Evolutionary conservation across 2,888 invertebrate species (phyloP).

Genomic region (Chrysina gloriosa): DNA sequence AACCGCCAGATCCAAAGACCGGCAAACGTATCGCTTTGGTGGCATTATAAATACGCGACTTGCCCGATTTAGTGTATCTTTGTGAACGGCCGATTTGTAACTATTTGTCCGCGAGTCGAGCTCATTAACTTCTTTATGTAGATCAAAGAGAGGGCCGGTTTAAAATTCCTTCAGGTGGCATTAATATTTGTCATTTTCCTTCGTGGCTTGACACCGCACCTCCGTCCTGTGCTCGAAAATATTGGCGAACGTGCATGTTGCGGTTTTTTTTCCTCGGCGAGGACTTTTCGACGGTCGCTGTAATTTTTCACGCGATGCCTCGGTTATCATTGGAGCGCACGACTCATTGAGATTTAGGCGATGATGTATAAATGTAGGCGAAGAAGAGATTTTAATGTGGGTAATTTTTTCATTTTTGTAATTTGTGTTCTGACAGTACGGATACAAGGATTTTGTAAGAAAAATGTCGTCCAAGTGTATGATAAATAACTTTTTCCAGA

Average conservation of each 20-base stretch:
- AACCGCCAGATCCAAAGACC: not conserved
- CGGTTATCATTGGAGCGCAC: conserved; percentile 19
- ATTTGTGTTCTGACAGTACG: not conserved
- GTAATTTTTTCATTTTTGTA: conserved; percentile 5
- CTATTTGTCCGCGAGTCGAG: conserved; percentile 50
- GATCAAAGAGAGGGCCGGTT: conserved; percentile 44
- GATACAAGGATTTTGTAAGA: not conserved
- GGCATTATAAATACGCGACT: conserved; percentile 48
- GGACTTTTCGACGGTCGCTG: conserved; percentile 1
- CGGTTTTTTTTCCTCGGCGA: conserved; percentile 6
- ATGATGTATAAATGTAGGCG: conserved; percentile 27
- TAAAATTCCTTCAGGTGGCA: conserved; percentile 34
- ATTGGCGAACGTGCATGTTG: not conserved
- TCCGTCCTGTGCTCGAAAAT: not conserved
- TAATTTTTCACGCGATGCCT: conserved; percentile 26
- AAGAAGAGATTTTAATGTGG: conserved; percentile 19
- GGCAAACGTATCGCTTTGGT: conserved; percentile 20
- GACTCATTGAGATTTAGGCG: conserved; percentile 34
- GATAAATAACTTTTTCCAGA: not conserved
- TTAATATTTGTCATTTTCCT: conserved; percentile 26
- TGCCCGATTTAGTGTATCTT: conserved; percentile 47
- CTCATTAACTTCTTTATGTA: conserved; percentile 45
- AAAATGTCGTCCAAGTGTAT: not conserved
- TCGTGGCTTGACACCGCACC: not conserved
- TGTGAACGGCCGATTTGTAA: conserved; percentile 50